Evolutionary conservation across 2,888 invertebrate genomes (phyloP), one percentile per base, ranked within the genome.

Genomic region (Cryptosula pallasiana): DNA sequence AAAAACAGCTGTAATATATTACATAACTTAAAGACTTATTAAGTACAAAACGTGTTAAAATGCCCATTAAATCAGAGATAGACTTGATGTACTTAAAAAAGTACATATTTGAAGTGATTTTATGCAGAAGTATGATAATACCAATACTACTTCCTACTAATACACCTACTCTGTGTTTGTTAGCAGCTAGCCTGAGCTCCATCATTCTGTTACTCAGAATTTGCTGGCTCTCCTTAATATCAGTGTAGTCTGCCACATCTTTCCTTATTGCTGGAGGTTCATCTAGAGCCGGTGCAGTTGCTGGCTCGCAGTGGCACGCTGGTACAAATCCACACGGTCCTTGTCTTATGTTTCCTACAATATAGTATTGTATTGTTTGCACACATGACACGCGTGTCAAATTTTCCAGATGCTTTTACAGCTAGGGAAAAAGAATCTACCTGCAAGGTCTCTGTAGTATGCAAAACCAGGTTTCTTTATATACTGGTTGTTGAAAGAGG

Each of bases 371-470:
- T n/a, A n/a, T n/a, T n/a, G n/a, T n/a, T n/a, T n/a, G n/a, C n/a
- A n/a, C n/a, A n/a, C n/a, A n/a, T n/a, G n/a, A n/a, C n/a, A n/a
- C n/a, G n/a, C n/a, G n/a, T n/a, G n/a, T n/a, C n/a, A n/a, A n/a
- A n/a, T n/a, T n/a, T n/a, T n/a, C n/a, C n/a, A n/a, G n/a, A n/a
- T n/a, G n/a, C n/a, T n/a, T n/a, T n/a, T n/a, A n/a, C n/a, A n/a
- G n/a, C n/a, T n/a, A n/a, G n/a, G n/a, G n/a, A n/a, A n/a, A n/a
- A n/a, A n/a, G n/a, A n/a, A n/a, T 81, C 95, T 95, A 0, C 96
- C 96, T 20, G 94, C 95, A 76, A 97, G 88, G 84, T 96, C 96
- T 77, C 95, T 87, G 84, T 91, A 97, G 85, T 96, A 96, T 84
- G 95, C 95, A 85, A 95, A 94, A 74, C 95, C 96, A 2, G 78